Conservation (phyloP, 2,113 vertebrate genomes). For the Perca schrenkii region DNA sequence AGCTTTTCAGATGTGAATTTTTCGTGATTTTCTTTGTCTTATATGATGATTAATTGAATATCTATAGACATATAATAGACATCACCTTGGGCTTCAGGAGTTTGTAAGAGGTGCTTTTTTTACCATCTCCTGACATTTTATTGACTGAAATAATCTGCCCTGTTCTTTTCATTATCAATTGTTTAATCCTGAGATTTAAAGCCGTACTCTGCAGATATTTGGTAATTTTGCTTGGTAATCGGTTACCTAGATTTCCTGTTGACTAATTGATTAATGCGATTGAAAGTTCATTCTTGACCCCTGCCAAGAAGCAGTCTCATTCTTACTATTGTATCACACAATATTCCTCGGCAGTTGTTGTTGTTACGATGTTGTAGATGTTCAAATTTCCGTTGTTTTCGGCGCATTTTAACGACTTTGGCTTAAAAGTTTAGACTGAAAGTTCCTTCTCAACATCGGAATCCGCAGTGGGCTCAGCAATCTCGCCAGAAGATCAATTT, state of each 20-base stretch:
- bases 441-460: too few relatives aligned
- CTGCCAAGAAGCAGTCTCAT: too few relatives aligned
- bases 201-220: not conserved
- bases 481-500: too few relatives aligned
- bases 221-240: not conserved
- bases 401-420: too few relatives aligned
- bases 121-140: not conserved
- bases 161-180: too few relatives aligned
- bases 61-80: not conserved
- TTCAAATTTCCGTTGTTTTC: not conserved
- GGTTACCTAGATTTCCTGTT: too few relatives aligned
- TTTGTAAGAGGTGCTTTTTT: not conserved
- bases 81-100: not conserved
- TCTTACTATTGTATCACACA: too few relatives aligned
- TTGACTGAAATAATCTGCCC: not conserved
- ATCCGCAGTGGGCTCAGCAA: too few relatives aligned
- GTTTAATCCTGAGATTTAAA: not conserved
- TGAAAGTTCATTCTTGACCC: not conserved
- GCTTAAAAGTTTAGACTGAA: too few relatives aligned
- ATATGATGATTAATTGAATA: not conserved
- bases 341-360: not conserved
- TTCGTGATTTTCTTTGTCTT: not conserved
- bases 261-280: too few relatives aligned
- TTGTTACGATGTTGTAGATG: not conserved
- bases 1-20: not conserved